Evolutionary conservation across 1,140 invertebrate species (phyloP).

Genomic region (Leptopilina boulardi): DNA sequence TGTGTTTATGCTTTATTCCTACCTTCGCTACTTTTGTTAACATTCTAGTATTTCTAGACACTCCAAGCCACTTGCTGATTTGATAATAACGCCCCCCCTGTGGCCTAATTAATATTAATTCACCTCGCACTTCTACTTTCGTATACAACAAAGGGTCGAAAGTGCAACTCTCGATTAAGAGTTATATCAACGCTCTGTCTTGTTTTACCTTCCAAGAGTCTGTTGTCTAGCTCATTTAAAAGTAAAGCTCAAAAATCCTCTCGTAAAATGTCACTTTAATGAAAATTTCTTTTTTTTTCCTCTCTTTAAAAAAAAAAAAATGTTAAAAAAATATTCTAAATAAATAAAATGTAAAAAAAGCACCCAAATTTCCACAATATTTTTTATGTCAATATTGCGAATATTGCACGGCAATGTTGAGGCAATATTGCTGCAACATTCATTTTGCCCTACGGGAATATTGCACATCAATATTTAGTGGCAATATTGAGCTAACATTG

Average conservation of each 20-base stretch:
- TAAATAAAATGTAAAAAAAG: too few relatives aligned
- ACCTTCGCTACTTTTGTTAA: not conserved
- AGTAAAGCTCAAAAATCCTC: not conserved
- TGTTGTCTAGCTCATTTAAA: not conserved
- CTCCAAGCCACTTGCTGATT: slow-evolving; percentile 23
- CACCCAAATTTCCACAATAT: too few relatives aligned
- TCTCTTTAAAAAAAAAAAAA: not conserved
- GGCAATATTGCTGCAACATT: too few relatives aligned
- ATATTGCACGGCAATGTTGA: too few relatives aligned
- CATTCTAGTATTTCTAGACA: not conserved
- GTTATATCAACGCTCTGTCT: not conserved
- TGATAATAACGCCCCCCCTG: not conserved
- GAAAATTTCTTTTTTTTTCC: not conserved
- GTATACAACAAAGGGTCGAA: slow-evolving; percentile 1
- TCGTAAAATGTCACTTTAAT: not conserved
- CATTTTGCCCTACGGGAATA: too few relatives aligned
- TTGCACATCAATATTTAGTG: too few relatives aligned
- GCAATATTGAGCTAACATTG: too few relatives aligned
- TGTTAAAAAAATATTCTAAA: too few relatives aligned
- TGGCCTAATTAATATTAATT: slow-evolving; percentile 18
- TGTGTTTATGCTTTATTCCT: slow-evolving; percentile 1
- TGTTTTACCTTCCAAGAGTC: not conserved
- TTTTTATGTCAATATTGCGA: too few relatives aligned
- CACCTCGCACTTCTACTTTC: not conserved
- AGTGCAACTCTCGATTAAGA: slow-evolving; percentile 26